Base-by-base conservation (phyloP, 1,140 invertebrate genomes). In the Drosophila takahashii region DNA sequence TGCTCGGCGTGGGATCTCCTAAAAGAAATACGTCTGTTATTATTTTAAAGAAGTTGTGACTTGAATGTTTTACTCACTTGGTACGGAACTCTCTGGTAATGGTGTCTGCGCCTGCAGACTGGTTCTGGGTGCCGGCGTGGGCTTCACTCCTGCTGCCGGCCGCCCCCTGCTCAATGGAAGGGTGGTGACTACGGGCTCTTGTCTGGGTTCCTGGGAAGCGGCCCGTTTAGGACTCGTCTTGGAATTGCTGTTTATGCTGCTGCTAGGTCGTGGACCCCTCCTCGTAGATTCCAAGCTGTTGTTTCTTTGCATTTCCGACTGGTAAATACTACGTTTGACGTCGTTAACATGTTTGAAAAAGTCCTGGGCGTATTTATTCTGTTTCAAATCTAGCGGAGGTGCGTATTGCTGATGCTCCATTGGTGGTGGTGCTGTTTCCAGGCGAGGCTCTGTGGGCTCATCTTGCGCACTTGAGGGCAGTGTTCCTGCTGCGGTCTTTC, bases 341-440 rank as follows among this genome's bases (percentile, higher is more conserved):
- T 92, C 92, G 41, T 90, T 92, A 0, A 92, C 90, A 64, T 92
- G 92, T 51, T 92, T 92, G 16, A 92, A 92, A 37, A 92, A 92
- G 39, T 92, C 92, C 66, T 92, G 81, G 0, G 92, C 92, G 22
- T 92, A 92, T 47, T 91, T 91, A 39, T 90, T 92, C 37, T 92
- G 87, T 34, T 92, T 92, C 0, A 91, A 57, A 48, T 91, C 90
- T 18, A 87, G 27, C 26, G 69, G 74, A 0, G 62, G 39, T 29
- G 47, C n/a, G 39, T 47, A 51, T 13, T 73, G 71, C 26, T 77
- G 57, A 8, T 69, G 60, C 34, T 61, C 53, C 29, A 51, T 15
- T 0, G 37, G 11, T 18, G 39, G 22, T 0, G 72, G 39, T 42
- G 67, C 39, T 15, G 58, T 52, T 6, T 76, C 76, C 0, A 36